Evolutionary conservation across 2,888 invertebrate species (phyloP).

Genomic region (Orthosia gracilis): DNA sequence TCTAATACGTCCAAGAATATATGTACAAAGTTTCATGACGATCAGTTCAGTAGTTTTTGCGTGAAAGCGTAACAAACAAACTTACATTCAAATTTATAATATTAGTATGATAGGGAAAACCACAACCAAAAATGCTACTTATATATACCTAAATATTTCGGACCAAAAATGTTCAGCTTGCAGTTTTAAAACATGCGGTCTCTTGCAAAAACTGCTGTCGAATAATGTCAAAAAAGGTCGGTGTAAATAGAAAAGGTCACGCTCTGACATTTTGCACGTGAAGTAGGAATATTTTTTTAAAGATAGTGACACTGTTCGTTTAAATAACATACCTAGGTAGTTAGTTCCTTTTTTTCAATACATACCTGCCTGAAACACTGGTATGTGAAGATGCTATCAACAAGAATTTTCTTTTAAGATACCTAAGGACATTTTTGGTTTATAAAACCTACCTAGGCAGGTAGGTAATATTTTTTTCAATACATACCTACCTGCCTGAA

Average conservation of each 20-base stretch:
- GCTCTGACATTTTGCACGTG: conserved; percentile 26
- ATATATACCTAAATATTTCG: neutral
- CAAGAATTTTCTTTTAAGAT: too few species aligned
- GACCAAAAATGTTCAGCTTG: conserved; percentile 7
- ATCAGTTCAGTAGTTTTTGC: too few species aligned
- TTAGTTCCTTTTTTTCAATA: neutral
- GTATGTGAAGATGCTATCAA: neutral
- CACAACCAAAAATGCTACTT: neutral
- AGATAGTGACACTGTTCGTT: neutral
- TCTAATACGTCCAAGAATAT: too few species aligned
- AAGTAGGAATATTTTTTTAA: neutral
- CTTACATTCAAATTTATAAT: too few species aligned
- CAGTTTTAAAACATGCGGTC: neutral
- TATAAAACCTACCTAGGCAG: too few species aligned
- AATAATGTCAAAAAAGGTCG: conserved; percentile 23
- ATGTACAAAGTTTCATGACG: too few species aligned
- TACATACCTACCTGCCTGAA: too few species aligned
- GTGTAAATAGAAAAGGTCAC: conserved; percentile 19
- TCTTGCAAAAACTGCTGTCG: neutral
- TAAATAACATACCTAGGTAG: neutral
- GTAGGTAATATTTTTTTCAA: neutral
- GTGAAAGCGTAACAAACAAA: too few species aligned
- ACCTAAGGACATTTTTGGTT: neutral
- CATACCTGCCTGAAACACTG: neutral
- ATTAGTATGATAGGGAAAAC: neutral